Evolutionary conservation across 2,888 invertebrate species (phyloP).

Genomic region (Caenorhabditis plicata): DNA sequence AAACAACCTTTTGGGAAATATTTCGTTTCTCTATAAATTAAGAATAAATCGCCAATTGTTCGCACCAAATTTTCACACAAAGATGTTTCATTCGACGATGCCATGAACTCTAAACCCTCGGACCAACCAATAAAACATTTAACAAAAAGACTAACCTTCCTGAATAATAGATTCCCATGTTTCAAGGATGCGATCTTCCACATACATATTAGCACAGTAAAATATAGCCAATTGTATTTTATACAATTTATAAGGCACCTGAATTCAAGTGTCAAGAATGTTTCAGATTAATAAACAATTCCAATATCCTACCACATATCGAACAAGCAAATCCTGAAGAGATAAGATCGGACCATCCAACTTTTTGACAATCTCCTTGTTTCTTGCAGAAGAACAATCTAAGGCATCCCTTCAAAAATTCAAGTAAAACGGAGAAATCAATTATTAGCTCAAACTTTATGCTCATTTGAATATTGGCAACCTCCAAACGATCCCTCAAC

Average conservation of each 20-base stretch:
- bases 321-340: conserved; percentile 34
- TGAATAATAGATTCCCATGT: conserved; percentile 84
- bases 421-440: conserved; percentile 6
- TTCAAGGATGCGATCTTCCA: conserved; percentile 82
- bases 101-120: conserved; percentile 13
- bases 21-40: conserved; percentile 35
- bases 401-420: conserved; percentile 17
- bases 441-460: conserved; percentile 31
- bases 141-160: conserved; percentile 56
- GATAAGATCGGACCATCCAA: conserved; percentile 34
- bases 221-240: conserved; percentile 92
- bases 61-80: conserved; percentile 13
- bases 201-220: conserved; percentile 89
- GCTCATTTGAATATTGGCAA: conserved; percentile 76
- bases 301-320: conserved; percentile 23
- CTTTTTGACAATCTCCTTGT: conserved; percentile 15
- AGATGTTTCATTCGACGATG: conserved; percentile 6
- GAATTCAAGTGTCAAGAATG: neutral
- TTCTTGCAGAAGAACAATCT: conserved; percentile 2
- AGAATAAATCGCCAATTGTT: conserved; percentile 28
- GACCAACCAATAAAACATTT: neutral
- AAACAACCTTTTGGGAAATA: conserved; percentile 40
- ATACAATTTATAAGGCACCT: conserved; percentile 44
- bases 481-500: conserved; percentile 88
- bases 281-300: neutral